Evolutionary conservation across 2,888 invertebrate species (phyloP).

Genomic region (Caradrina kadenii): DNA sequence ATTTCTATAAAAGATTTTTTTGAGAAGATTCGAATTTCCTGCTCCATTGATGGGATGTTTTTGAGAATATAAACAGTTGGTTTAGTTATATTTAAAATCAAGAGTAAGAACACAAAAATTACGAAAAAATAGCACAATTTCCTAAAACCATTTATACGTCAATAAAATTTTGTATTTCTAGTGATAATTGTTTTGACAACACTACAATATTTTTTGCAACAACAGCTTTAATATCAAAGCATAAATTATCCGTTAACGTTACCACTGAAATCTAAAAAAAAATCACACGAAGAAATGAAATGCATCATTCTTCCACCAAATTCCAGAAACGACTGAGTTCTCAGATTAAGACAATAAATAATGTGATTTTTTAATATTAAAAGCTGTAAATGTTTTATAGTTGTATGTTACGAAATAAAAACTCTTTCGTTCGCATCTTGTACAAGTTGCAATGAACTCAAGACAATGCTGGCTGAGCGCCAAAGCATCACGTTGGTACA

Average conservation of each 20-base stretch:
- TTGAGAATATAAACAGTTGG: no score
- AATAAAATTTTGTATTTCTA: conserved; percentile 12
- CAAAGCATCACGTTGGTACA: conserved; percentile 39
- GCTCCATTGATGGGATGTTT: no score
- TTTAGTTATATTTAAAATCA: no score
- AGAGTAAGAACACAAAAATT: neutral
- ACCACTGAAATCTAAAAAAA: conserved; percentile 26
- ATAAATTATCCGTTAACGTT: conserved; percentile 26
- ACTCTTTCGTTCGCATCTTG: conserved; percentile 11
- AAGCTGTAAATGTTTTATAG: conserved; percentile 43
- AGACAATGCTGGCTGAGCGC: conserved; percentile 56
- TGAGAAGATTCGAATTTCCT: no score
- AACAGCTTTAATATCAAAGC: conserved; percentile 25
- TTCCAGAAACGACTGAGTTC: conserved; percentile 20
- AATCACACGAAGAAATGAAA: conserved; percentile 11
- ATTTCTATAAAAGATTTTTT: no score
- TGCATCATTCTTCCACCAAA: conserved; percentile 37
- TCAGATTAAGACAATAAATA: conserved; percentile 33
- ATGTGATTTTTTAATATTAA: conserved; percentile 34
- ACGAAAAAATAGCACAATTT: conserved; percentile 1
- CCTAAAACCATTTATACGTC: conserved; percentile 20
- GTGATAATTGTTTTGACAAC: conserved; percentile 19
- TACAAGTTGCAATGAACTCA: conserved; percentile 40
- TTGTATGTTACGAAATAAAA: conserved; percentile 18
- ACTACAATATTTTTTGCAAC: conserved; percentile 5